These are phyloP conservation scores for Mycetomoellerius zeteki DNA, from an alignment of 1,140 invertebrate genomes.

Conservation along the genomic window DNA sequence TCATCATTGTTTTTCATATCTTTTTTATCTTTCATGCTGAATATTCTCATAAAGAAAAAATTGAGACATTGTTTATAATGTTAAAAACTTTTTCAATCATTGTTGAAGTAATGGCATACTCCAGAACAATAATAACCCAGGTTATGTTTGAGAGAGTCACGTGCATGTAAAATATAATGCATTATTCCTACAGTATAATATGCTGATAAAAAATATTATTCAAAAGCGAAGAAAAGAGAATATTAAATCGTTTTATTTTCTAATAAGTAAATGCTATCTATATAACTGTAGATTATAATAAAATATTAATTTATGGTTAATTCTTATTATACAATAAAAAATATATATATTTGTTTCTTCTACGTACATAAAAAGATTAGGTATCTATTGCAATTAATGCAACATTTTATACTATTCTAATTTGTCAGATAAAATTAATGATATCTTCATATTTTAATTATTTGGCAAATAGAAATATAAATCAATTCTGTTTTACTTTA, in stretches of 20 bases:
- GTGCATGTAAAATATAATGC: not conserved
- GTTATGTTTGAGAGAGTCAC: not conserved
- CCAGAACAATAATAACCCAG: constrained; percentile 17
- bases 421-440: not conserved
- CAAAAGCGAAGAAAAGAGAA: not conserved
- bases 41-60: constrained; percentile 12
- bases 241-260: not conserved
- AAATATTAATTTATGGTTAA: not conserved
- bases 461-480: not conserved
- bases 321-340: not conserved
- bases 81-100: constrained; percentile 1
- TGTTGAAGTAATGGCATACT: not conserved
- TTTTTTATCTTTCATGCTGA: not conserved
- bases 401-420: not conserved
- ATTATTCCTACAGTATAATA: not conserved
- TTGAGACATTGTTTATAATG: constrained; percentile 20
- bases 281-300: not conserved
- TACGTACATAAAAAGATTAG: not conserved
- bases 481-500: not conserved
- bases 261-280: not conserved
- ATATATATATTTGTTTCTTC: not conserved
- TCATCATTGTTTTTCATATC: not conserved
- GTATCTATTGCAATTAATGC: not conserved
- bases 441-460: not conserved
- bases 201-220: not conserved